A percentile compares a stretch with the other conserved stretches of the same genome.
Evolutionary conservation across 2,888 invertebrate species (phyloP).

Genomic region (Idaea aversata): DNA sequence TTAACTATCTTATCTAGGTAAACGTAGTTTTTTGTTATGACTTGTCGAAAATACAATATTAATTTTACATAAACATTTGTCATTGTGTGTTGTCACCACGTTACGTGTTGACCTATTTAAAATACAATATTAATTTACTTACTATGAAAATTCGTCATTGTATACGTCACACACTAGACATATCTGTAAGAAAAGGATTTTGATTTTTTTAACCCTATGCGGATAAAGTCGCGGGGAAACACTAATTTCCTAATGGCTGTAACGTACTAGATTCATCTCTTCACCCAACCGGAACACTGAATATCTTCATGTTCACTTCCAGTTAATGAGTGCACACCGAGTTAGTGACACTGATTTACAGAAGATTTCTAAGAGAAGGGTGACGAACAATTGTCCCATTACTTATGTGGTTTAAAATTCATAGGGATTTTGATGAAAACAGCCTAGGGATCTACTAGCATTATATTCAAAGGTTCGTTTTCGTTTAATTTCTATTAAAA

Average conservation of each 20-base stretch:
- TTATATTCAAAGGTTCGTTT: too few species aligned
- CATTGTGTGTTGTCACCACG: too few species aligned
- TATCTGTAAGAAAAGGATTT: background rate
- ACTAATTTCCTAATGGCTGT: slow-evolving; percentile 15
- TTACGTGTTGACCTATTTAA: too few species aligned
- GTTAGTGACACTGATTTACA: slow-evolving; percentile 20
- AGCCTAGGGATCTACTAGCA: too few species aligned
- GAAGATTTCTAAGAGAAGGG: background rate
- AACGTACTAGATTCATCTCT: slow-evolving; percentile 30
- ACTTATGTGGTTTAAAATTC: background rate
- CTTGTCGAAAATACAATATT: too few species aligned
- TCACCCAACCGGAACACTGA: slow-evolving; percentile 55
- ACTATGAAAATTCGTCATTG: too few species aligned
- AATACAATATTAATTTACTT: too few species aligned
- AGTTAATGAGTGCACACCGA: slow-evolving; percentile 64
- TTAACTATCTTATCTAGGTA: too few species aligned
- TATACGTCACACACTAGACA: too few species aligned
- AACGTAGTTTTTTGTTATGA: too few species aligned
- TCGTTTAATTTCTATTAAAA: too few species aligned
- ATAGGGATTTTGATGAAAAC: background rate
- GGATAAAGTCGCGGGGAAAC: background rate
- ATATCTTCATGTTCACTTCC: slow-evolving; percentile 43
- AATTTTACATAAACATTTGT: too few species aligned
- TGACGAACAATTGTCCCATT: slow-evolving; percentile 17
- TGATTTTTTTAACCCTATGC: background rate